phyloP scores from a whole-genome alignment of 2,888 invertebrate genomes.

The Operophtera brumata region DNA sequence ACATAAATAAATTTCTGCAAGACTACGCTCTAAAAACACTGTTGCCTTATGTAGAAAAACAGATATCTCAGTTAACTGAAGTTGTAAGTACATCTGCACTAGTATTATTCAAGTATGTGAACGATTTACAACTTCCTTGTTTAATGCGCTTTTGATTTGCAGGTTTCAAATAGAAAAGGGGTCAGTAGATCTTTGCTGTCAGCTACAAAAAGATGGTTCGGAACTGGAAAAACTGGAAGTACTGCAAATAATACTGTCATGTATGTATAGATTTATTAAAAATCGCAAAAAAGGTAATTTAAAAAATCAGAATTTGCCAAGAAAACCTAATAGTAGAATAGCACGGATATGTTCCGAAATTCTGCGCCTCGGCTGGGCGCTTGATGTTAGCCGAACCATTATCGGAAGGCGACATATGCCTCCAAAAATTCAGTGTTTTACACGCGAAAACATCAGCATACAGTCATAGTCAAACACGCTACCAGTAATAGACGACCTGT shows the following conservation, averaged over 20 bases:
- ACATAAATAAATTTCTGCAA: conserved; percentile 90
- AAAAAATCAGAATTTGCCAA: too few species aligned
- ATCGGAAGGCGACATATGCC: too few species aligned
- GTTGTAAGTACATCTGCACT: conserved; percentile 70
- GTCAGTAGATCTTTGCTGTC: conserved; percentile 95
- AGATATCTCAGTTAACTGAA: conserved; percentile 90
- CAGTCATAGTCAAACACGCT: too few species aligned
- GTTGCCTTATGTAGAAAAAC: conserved; percentile 94
- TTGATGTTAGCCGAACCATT: too few species aligned
- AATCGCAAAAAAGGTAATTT: too few species aligned
- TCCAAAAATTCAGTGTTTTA: too few species aligned
- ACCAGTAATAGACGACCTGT: too few species aligned
- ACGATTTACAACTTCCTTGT: too few species aligned
- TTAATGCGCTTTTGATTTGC: background rate
- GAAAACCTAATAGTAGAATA: too few species aligned
- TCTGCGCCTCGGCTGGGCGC: too few species aligned
- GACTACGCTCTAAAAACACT: conserved; percentile 93
- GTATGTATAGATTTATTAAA: conserved; percentile 76
- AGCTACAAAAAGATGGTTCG: conserved; percentile 97
- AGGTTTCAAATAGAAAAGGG: conserved; percentile 93
- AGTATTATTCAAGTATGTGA: background rate
- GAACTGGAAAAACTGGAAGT: conserved; percentile 91
- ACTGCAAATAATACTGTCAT: conserved; percentile 89
- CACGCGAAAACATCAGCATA: too few species aligned
- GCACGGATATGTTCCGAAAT: too few species aligned